A percentile compares a stretch with the other conserved stretches of the same genome.
phyloP scores from a whole-genome alignment of 2,113 vertebrate genomes.

The Cavia porcellus region DNA sequence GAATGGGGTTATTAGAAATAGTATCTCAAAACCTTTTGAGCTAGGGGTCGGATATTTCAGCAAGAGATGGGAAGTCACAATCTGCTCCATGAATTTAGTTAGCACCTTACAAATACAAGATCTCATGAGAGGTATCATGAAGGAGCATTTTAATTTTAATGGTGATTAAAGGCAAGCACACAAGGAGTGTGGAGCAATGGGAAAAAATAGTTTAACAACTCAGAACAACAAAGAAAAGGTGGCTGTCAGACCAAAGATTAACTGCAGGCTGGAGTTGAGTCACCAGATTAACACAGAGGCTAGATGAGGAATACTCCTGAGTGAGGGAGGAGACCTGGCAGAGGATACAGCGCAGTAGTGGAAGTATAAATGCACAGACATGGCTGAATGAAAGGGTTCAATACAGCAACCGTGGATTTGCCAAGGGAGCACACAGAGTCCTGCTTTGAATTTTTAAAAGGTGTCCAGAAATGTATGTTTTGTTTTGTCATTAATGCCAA shows the following conservation, averaged over 20 bases:
- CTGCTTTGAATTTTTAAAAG: background rate
- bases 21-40: background rate
- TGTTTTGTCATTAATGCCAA: background rate
- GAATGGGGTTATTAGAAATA: constrained; percentile 32
- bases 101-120: background rate
- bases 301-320: background rate
- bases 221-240: background rate
- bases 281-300: background rate
- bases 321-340: background rate
- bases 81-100: background rate
- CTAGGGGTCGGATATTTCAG: background rate
- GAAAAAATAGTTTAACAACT: background rate
- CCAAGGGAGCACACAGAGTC: background rate
- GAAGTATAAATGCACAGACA: no score
- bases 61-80: background rate
- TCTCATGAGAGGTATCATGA: background rate
- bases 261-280: background rate
- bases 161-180: background rate
- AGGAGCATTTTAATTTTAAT: background rate
- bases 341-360: fast-evolving
- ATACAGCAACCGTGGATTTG: background rate
- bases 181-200: background rate
- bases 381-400: background rate
- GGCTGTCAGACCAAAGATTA: background rate
- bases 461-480: background rate